Conservation (phyloP, 23 tunicate genomes). For the Ciona savignyi region DNA sequence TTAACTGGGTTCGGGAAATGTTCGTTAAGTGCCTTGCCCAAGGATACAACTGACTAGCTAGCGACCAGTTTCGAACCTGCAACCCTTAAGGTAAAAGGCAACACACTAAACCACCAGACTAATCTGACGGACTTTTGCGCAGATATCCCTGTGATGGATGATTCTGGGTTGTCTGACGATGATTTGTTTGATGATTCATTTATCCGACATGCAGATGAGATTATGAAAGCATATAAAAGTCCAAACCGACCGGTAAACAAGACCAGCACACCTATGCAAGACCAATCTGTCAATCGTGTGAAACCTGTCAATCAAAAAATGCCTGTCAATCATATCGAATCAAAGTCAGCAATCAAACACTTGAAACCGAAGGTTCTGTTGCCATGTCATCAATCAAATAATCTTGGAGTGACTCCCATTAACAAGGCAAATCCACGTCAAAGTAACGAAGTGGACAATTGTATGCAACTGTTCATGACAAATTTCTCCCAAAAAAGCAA, state of each 20-base stretch:
- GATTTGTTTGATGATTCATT: neutral
- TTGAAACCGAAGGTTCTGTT: neutral
- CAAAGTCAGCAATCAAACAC: neutral
- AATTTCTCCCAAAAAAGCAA: neutral
- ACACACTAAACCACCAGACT: too few relatives aligned
- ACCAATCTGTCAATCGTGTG: neutral
- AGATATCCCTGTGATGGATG: neutral
- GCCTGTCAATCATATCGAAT: neutral
- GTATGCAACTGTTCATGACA: neutral
- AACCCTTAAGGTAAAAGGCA: too few relatives aligned
- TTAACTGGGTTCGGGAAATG: too few relatives aligned
- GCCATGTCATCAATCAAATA: neutral
- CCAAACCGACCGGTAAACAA: neutral
- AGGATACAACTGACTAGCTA: too few relatives aligned
- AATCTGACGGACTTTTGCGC: too few relatives aligned
- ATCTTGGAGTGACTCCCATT: neutral
- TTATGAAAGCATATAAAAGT: neutral
- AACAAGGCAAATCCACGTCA: neutral
- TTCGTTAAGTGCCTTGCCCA: too few relatives aligned
- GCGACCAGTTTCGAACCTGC: too few relatives aligned
- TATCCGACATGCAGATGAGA: neutral
- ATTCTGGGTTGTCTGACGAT: neutral
- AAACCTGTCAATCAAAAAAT: neutral
- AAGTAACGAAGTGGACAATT: neutral
- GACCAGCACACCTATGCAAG: conserved; percentile 1